Conservation (phyloP, 2,888 invertebrate genomes). For the Acanthococcus lagerstroemiae region DNA sequence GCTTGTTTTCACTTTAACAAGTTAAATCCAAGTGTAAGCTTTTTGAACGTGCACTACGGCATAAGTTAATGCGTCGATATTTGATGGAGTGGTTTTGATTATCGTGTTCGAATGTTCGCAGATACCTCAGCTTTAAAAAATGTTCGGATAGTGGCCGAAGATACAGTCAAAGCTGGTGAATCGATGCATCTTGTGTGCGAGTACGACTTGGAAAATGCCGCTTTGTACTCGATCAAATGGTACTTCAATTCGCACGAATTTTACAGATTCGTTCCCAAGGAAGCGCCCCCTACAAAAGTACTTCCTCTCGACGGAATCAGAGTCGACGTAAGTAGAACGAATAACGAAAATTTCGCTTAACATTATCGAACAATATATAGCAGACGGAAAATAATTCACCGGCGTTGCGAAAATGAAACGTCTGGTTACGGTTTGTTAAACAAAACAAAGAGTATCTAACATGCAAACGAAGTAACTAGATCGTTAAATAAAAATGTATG, state of each 20-base stretch:
- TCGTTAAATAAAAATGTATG: no score
- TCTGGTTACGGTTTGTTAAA: constrained; percentile 1
- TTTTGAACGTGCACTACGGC: no score
- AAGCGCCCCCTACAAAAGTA: constrained; percentile 57
- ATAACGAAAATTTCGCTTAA: neutral
- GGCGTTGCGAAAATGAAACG: neutral
- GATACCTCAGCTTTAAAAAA: constrained; percentile 17
- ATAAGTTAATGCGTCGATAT: no score
- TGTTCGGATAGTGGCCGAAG: constrained; percentile 37
- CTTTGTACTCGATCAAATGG: constrained; percentile 67
- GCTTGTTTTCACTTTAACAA: no score
- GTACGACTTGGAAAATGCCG: constrained; percentile 53
- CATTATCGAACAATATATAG: neutral
- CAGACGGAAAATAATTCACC: neutral
- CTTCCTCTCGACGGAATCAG: constrained; percentile 55
- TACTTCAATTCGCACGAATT: constrained; percentile 63
- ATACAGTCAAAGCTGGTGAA: constrained; percentile 49
- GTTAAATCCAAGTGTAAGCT: no score
- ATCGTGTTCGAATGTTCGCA: no score
- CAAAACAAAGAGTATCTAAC: no score
- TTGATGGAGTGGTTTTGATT: no score
- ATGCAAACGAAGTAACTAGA: no score
- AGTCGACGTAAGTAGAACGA: constrained; percentile 55
- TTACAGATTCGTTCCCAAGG: constrained; percentile 63
- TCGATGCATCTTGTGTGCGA: constrained; percentile 47